Conservation (phyloP, 37 sponge, comb jelly and placozoan genomes). For the Tethya wilhelma region DNA sequence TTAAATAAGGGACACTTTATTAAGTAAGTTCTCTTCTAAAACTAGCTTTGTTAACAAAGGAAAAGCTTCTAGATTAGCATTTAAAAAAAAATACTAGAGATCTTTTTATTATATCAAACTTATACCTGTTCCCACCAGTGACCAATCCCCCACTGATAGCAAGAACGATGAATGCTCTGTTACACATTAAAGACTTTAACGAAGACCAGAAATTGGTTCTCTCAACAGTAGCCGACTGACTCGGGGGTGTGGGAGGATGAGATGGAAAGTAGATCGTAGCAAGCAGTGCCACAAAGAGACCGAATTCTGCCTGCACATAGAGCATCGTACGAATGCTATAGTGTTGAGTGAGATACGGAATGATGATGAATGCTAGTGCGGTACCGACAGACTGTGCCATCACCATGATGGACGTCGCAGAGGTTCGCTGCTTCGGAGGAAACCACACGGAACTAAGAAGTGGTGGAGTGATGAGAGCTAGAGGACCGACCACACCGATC, state of each 20-base stretch:
- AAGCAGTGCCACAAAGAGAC: slow-evolving; percentile 24
- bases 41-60: too few species aligned
- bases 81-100: too few species aligned
- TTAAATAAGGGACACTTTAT: not conserved
- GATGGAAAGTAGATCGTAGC: slow-evolving; percentile 50
- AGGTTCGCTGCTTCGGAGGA: slow-evolving; percentile 38
- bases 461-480: slow-evolving; percentile 24
- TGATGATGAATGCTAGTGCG: slow-evolving; percentile 36
- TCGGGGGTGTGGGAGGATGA: slow-evolving; percentile 48
- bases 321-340: slow-evolving; percentile 55
- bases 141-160: slow-evolving; percentile 40
- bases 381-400: slow-evolving; percentile 20
- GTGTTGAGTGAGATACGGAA: slow-evolving; percentile 35
- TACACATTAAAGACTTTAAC: slow-evolving; percentile 10
- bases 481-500: slow-evolving; percentile 36
- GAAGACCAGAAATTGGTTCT: slow-evolving; percentile 13
- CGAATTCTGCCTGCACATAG: slow-evolving; percentile 33
- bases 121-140: slow-evolving; percentile 27
- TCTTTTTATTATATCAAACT: too few species aligned
- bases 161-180: slow-evolving; percentile 7
- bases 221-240: slow-evolving; percentile 24
- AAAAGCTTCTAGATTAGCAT: too few species aligned
- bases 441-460: slow-evolving; percentile 53
- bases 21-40: too few species aligned
- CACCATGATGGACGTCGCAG: slow-evolving; percentile 39